Conservation (phyloP, 2,888 invertebrate species). For the Carpatolechia fugitivella region DNA sequence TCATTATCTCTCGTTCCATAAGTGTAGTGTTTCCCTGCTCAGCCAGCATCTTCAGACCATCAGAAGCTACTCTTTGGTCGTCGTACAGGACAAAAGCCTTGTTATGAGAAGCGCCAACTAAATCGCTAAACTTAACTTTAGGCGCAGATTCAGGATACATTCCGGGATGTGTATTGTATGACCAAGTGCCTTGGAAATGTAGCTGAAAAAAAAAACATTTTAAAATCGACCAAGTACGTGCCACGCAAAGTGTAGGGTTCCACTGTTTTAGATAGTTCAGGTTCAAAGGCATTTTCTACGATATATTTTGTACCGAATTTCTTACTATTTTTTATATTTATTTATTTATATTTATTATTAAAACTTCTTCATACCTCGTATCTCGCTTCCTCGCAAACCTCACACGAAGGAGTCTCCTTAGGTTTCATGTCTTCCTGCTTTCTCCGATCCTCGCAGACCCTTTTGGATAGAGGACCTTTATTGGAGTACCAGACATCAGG, state of each 20-base stretch:
- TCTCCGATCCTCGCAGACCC: conserved; percentile 60
- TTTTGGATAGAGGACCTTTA: conserved; percentile 56
- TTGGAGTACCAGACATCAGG: conserved; percentile 65
- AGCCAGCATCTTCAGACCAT: conserved; percentile 60
- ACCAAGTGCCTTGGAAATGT: conserved; percentile 65
- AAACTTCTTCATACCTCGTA: conserved; percentile 57
- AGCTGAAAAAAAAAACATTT: conserved; percentile 39
- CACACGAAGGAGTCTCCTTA: conserved; percentile 52
- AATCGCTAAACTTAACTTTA: conserved; percentile 61
- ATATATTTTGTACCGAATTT: too few species aligned
- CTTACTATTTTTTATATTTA: not conserved
- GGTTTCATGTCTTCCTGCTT: conserved; percentile 67
- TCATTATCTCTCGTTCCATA: conserved; percentile 61
- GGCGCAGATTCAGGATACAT: conserved; percentile 48
- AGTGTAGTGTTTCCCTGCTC: conserved; percentile 70
- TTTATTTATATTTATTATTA: too few species aligned
- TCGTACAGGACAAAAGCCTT: conserved; percentile 50
- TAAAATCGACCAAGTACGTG: not conserved
- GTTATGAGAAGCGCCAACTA: conserved; percentile 67
- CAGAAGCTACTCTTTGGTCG: conserved; percentile 50
- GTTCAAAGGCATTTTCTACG: too few species aligned
- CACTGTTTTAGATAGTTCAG: too few species aligned
- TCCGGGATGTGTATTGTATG: conserved; percentile 57
- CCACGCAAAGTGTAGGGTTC: too few species aligned
- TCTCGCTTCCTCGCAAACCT: conserved; percentile 62